phyloP scores from a whole-genome alignment of 1,140 invertebrate species.

The Microplitis demolitor region DNA sequence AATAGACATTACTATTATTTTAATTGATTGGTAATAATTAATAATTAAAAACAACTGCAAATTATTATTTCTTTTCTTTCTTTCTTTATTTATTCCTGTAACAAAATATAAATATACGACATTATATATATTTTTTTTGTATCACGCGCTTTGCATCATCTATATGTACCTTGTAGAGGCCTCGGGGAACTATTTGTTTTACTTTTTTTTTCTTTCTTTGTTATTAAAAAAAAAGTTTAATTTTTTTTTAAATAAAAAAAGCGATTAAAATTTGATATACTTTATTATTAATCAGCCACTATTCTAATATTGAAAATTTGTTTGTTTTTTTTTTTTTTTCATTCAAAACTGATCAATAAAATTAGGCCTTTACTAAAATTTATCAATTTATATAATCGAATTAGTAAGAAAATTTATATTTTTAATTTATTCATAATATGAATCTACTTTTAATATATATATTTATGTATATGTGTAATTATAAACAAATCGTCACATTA shows the following conservation, averaged over 20 bases:
- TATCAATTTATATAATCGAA: no score
- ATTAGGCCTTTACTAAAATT: no score
- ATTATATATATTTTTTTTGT: conserved; percentile 43
- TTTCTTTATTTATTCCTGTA: conserved; percentile 51
- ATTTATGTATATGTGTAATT: neutral
- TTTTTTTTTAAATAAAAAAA: no score
- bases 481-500: neutral
- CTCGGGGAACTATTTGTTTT: conserved; percentile 30
- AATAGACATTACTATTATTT: neutral
- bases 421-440: neutral
- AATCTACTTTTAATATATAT: neutral
- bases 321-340: no score
- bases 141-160: conserved; percentile 50
- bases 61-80: neutral
- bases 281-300: neutral
- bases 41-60: neutral
- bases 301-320: neutral
- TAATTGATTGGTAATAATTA: neutral
- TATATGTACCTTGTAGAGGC: conserved; percentile 51
- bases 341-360: no score
- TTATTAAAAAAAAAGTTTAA: no score
- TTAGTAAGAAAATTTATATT: no score
- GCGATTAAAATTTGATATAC: no score
- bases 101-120: conserved; percentile 63
- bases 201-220: neutral